phyloP scores from a whole-genome alignment of 2,888 invertebrate genomes.

The Lycocerus yunnanus region DNA sequence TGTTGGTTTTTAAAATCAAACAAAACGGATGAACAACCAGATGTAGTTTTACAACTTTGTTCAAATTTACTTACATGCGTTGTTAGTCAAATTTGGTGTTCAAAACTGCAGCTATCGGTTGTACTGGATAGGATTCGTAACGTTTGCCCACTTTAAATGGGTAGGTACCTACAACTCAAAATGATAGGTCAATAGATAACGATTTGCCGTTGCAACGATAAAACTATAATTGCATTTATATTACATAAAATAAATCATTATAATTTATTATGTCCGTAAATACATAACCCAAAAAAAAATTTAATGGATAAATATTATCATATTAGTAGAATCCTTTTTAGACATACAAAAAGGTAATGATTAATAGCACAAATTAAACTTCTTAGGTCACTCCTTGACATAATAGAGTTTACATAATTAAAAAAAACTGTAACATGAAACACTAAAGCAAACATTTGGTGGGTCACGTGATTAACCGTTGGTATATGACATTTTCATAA shows the following conservation, averaged over 20 bases:
- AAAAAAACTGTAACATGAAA: constrained; percentile 10
- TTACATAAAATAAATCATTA: not conserved
- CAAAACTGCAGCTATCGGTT: not conserved
- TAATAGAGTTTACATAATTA: not conserved
- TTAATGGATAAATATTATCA: not conserved
- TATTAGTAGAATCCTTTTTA: not conserved
- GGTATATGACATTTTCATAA: constrained; percentile 28
- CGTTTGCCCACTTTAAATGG: not conserved
- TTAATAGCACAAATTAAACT: not conserved
- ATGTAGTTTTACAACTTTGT: constrained; percentile 5
- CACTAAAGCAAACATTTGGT: constrained; percentile 20
- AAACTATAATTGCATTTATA: not conserved
- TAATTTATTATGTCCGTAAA: not conserved
- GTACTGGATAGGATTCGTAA: not conserved
- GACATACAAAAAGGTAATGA: not conserved
- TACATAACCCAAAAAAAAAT: not conserved
- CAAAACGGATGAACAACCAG: not conserved
- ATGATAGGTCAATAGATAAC: not conserved
- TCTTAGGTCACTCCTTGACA: not conserved
- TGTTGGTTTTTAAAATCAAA: constrained; percentile 24
- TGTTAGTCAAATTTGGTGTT: not conserved
- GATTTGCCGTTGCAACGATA: not conserved
- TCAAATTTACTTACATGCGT: not conserved
- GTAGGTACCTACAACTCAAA: not conserved
- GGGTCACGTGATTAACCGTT: constrained; percentile 30